These are phyloP conservation scores for Clinocottus analis DNA, from an alignment of 2,113 vertebrate species.

Conservation along the genomic window DNA sequence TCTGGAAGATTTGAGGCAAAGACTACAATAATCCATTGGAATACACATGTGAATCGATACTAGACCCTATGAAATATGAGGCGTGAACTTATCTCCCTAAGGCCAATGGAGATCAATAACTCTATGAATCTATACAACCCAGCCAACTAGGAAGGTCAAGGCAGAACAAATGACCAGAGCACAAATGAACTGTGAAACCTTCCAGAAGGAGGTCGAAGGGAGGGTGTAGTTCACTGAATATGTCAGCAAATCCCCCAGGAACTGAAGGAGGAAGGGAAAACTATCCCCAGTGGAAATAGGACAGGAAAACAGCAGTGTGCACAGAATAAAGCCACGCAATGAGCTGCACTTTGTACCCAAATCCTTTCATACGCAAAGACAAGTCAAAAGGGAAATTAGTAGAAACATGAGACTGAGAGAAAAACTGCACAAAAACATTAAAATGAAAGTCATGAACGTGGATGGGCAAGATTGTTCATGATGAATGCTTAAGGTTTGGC, in stretches of 20 bases:
- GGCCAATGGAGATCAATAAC: conserved; percentile 56
- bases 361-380: conserved; percentile 10
- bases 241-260: conserved; percentile 63
- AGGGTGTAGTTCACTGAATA: conserved; percentile 61
- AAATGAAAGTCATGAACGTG: not conserved
- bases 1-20: not conserved
- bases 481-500: not conserved
- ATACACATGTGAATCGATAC: conserved; percentile 41
- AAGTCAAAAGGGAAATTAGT: not conserved
- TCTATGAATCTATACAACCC: conserved; percentile 48
- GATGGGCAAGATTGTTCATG: not conserved
- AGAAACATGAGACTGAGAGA: not conserved
- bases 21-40: conserved; percentile 18
- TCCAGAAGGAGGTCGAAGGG: conserved; percentile 48
- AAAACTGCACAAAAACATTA: not conserved
- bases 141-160: conserved; percentile 48
- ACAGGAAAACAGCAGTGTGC: conserved; percentile 63
- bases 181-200: conserved; percentile 58
- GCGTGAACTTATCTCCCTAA: conserved; percentile 31
- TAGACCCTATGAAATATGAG: conserved; percentile 49
- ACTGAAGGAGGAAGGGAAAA: conserved; percentile 49
- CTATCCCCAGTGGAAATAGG: conserved; percentile 71
- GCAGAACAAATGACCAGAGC: conserved; percentile 55
- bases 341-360: conserved; percentile 76
- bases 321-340: conserved; percentile 56